Evolutionary conservation across 2,797 vertebrate species (phyloP).

Genomic region (Lepus oiostolus): DNA sequence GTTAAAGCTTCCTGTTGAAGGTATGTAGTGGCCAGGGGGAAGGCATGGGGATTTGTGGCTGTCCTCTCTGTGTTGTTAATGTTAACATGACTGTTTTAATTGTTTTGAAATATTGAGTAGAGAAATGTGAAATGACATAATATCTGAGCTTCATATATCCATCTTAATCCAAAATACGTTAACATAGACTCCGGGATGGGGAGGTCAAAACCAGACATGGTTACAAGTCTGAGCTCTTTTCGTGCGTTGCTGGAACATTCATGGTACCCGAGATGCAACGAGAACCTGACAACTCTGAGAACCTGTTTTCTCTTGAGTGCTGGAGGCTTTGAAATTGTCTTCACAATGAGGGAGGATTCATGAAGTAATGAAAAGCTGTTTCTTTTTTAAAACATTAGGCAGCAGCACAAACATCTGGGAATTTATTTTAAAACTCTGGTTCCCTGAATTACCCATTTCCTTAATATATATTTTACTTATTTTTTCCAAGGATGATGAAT

Average conservation of each 20-base stretch:
- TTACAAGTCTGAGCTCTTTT: neutral
- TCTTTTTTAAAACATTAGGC: slow-evolving; percentile 46
- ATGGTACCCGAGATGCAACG: neutral
- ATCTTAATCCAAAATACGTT: slow-evolving; percentile 51
- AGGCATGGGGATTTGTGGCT: neutral
- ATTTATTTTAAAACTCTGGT: slow-evolving; percentile 68
- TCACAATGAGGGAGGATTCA: slow-evolving; percentile 55
- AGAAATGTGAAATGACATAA: slow-evolving; percentile 57
- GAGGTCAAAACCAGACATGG: slow-evolving; percentile 20
- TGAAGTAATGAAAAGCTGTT: slow-evolving; percentile 66
- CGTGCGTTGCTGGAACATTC: neutral
- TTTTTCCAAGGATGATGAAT: slow-evolving; percentile 68
- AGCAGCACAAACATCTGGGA: slow-evolving; percentile 69
- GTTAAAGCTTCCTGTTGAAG: slow-evolving; percentile 5
- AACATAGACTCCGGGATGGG: neutral
- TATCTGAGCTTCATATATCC: neutral
- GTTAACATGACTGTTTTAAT: slow-evolving; percentile 48
- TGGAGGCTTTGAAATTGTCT: slow-evolving; percentile 56
- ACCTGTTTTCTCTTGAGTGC: slow-evolving; percentile 19
- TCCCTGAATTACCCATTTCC: slow-evolving; percentile 70
- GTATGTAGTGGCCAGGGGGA: neutral
- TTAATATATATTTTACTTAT: slow-evolving; percentile 72
- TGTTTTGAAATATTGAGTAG: slow-evolving; percentile 58
- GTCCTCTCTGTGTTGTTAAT: neutral
- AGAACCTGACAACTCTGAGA: slow-evolving; percentile 29